A percentile compares a stretch with the other conserved stretches of the same genome.
phyloP scores from a whole-genome alignment of 2,113 vertebrate species.

The Cephalophus harveyi region DNA sequence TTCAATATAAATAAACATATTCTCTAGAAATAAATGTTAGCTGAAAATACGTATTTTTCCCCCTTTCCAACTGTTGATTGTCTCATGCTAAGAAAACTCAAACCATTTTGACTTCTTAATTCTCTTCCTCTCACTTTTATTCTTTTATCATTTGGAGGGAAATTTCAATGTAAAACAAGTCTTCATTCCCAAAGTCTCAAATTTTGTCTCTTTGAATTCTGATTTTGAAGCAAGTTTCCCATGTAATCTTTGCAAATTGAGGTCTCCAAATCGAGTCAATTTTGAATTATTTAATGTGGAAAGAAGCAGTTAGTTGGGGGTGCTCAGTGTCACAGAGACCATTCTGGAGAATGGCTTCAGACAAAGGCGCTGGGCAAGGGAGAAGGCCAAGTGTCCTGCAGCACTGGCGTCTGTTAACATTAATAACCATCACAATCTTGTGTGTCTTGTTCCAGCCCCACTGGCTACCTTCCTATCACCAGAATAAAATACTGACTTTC shows the following conservation, averaged over 20 bases:
- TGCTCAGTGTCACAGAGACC: not conserved
- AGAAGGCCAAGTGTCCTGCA: not conserved
- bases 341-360: not conserved
- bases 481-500: not conserved
- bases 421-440: not conserved
- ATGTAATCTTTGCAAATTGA: not conserved
- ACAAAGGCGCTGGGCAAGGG: not conserved
- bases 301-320: not conserved
- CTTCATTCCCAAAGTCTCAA: not conserved
- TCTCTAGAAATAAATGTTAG: constrained; percentile 19
- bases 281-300: not conserved
- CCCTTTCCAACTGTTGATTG: not conserved
- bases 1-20: constrained; percentile 12
- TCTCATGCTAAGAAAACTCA: not conserved
- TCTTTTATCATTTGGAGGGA: not conserved
- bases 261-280: not conserved
- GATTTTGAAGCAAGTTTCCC: not conserved
- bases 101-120: not conserved
- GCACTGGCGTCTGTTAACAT: not conserved
- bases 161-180: not conserved
- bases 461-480: not conserved
- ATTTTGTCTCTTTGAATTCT: not conserved
- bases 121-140: not conserved
- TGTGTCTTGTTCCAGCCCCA: not conserved
- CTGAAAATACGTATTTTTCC: not conserved